A percentile compares a stretch with the other conserved stretches of the same genome.
phyloP scores from a whole-genome alignment of 2,888 invertebrate species.

The Mesopsocus fuscifrons region DNA sequence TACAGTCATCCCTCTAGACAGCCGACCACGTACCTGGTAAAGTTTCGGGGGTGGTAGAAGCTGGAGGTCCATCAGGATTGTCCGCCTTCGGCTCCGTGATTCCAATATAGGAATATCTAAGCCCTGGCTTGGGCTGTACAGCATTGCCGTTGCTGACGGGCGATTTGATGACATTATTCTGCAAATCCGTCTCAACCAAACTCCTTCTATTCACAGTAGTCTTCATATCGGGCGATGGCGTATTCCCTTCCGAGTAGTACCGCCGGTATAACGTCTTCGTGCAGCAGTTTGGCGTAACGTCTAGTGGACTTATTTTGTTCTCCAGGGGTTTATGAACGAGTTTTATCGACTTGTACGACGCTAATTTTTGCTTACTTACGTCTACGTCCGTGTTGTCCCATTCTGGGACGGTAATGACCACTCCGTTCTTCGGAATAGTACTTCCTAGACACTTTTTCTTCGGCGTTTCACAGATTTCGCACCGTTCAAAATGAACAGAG shows the following conservation, averaged over 20 bases:
- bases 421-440: constrained; percentile 28
- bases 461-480: constrained; percentile 58
- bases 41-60: constrained; percentile 2
- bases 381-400: constrained; percentile 26
- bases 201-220: constrained; percentile 16
- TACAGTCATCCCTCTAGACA: too few relatives aligned
- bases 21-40: constrained; percentile 1
- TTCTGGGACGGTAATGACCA: constrained; percentile 28
- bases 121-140: constrained; percentile 20
- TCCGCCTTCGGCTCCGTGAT: constrained; percentile 20
- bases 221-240: constrained; percentile 20
- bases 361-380: constrained; percentile 23
- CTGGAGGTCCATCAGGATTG: constrained; percentile 22
- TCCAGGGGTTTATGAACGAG: constrained; percentile 13
- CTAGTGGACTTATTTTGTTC: background rate
- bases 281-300: constrained; percentile 12
- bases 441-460: constrained; percentile 22
- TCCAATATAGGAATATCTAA: constrained; percentile 21
- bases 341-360: constrained; percentile 10
- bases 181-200: constrained; percentile 18
- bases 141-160: constrained; percentile 28
- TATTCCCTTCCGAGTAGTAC: constrained; percentile 27
- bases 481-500: constrained; percentile 40
- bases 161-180: constrained; percentile 23
- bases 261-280: constrained; percentile 27